Evolutionary conservation across 2,113 vertebrate genomes (phyloP), one percentile per base, ranked within the genome.

Genomic region (Esox niger): DNA sequence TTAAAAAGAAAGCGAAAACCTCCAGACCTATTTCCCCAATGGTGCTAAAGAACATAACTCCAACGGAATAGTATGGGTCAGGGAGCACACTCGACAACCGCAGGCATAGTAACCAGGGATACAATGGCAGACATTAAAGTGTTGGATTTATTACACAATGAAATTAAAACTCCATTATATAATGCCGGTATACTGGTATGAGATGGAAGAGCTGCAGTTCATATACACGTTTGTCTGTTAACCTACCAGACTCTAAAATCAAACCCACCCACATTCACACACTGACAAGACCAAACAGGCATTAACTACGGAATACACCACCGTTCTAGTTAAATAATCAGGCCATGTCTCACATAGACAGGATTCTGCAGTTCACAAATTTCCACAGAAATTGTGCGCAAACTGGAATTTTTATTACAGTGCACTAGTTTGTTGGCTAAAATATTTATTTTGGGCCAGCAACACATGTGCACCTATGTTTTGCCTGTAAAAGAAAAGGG

Each of bases 111-210:
- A 61, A 25, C 32, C 9, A 20, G 8, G 56, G 43, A 59, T 49
- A 66, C 17, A 46, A 20, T 23, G 8, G 11, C 1, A 56, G 10
- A 58, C 13, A 65, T 76, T 78, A 38, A 0, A 64, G 38, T 6
- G 6, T 13, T 64, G 6, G 10, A 58, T 88, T 87, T 88, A 88
- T 84, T 86, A 61, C 60, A 58, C 62, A 78, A 58, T 21, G 75
- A 70, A 76, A 71, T 60, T 67, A 66, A 68, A 49, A 73, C n/a
- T 66, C 46, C 35, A 55, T 33, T 43, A 43, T 38, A 15, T 38
- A 38, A 33, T 33, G 9, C 9, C 5, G 32, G 35, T n/a, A 43
- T 43, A 43, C 17, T 63, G 56, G 64, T 74, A 26, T 70, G 66
- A n/a, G n/a, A 47, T 73, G 62, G 17, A 69, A 33, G 67, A 74